Conservation (phyloP, 2,113 vertebrate genomes). For the Lonchura striata region DNA sequence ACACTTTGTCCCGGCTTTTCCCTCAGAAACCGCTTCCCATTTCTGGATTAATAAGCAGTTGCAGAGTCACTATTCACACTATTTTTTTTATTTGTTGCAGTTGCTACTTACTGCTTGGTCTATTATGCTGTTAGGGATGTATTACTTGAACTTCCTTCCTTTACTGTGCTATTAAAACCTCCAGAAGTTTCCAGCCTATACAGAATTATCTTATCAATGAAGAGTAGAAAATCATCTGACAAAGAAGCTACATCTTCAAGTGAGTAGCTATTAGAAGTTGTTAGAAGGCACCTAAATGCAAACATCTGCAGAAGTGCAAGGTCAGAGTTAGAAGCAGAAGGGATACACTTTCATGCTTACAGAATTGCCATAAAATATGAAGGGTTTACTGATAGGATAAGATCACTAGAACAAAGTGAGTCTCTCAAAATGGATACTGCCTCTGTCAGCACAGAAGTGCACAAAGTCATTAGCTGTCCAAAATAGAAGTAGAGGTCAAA, state of each 20-base stretch:
- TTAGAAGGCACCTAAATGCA: not conserved
- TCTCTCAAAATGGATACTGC: not conserved
- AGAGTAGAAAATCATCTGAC: not conserved
- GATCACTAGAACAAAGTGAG: not conserved
- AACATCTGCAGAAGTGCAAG: not conserved
- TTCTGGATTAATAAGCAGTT: not conserved
- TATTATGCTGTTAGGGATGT: not conserved
- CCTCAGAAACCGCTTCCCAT: not conserved
- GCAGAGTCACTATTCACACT: not conserved
- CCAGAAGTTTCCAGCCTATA: not conserved
- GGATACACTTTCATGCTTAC: not conserved
- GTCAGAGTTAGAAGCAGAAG: not conserved
- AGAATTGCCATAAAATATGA: not conserved
- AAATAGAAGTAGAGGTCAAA: not conserved
- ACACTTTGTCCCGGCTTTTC: not conserved
- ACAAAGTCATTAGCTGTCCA: not conserved
- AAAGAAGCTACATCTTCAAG: not conserved
- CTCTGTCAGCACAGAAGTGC: not conserved
- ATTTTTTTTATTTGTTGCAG: not conserved
- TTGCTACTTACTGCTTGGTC: not conserved
- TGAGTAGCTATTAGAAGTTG: not conserved
- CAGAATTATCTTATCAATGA: not conserved
- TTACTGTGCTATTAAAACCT: not conserved
- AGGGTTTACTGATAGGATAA: not conserved
- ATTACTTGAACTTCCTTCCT: not conserved